A percentile compares a stretch with the other conserved stretches of the same genome.
phyloP scores from a whole-genome alignment of 37 sponge, comb jelly and placozoan species.

The Crambe crambe region DNA sequence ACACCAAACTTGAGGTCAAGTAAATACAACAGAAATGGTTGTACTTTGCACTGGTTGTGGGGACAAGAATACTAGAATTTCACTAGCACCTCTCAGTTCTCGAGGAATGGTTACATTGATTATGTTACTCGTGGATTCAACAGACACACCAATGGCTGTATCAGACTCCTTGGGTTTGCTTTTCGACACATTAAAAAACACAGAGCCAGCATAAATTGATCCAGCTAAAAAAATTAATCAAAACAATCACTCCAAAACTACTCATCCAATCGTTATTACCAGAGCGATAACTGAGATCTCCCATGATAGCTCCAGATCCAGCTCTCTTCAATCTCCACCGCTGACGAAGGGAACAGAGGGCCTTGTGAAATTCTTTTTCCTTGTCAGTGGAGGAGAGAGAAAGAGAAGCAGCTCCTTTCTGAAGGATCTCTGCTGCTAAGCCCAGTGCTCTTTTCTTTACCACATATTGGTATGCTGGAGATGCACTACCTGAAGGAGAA shows the following conservation, averaged over 20 bases:
- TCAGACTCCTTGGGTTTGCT: slow-evolving; percentile 13
- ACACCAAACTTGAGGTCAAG: too few relatives aligned
- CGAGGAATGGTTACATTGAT: slow-evolving; percentile 46
- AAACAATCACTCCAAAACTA: background rate
- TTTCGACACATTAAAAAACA: slow-evolving; percentile 49
- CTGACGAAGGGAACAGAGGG: slow-evolving; percentile 49
- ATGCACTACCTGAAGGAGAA: slow-evolving; percentile 8
- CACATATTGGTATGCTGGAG: slow-evolving; percentile 46
- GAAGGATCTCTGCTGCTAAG: slow-evolving; percentile 61
- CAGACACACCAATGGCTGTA: background rate
- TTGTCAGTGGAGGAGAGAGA: slow-evolving; percentile 15
- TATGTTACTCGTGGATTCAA: background rate
- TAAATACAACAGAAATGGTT: too few relatives aligned
- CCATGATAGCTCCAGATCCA: slow-evolving; percentile 44
- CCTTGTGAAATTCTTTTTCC: slow-evolving; percentile 60
- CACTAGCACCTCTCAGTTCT: slow-evolving; percentile 66
- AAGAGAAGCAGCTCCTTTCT: slow-evolving; percentile 44
- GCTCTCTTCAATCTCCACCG: slow-evolving; percentile 64
- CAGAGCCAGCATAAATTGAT: slow-evolving; percentile 16
- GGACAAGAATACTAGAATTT: slow-evolving; percentile 63
- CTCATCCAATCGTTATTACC: slow-evolving; percentile 10
- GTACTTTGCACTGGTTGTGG: slow-evolving; percentile 60
- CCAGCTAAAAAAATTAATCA: slow-evolving; percentile 28
- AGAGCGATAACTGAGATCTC: slow-evolving; percentile 68
- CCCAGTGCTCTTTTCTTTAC: slow-evolving; percentile 74